phyloP scores from a whole-genome alignment of 2,113 vertebrate species.

The Loxodonta africana region DNA sequence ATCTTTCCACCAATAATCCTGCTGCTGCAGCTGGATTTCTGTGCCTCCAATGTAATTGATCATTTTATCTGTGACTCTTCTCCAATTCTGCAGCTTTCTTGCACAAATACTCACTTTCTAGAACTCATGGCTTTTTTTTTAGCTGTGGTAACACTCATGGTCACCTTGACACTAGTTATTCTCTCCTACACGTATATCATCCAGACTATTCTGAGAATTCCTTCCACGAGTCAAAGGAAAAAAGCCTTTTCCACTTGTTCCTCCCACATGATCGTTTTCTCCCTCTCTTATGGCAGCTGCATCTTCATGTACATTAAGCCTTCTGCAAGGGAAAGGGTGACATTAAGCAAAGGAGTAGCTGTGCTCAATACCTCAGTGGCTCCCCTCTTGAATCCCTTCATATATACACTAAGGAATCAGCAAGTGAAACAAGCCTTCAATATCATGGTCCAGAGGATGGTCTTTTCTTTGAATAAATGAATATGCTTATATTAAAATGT shows the following conservation, averaged over 20 bases:
- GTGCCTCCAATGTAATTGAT: slow-evolving; percentile 77
- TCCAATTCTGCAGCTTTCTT: slow-evolving; percentile 80
- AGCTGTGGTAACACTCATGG: slow-evolving; percentile 77
- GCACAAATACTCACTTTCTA: slow-evolving; percentile 67
- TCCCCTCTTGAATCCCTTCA: slow-evolving; percentile 82
- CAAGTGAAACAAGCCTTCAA: slow-evolving; percentile 79
- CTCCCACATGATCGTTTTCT: slow-evolving; percentile 79
- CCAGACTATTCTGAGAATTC: slow-evolving; percentile 72
- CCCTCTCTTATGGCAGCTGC: slow-evolving; percentile 82
- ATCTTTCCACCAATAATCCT: slow-evolving; percentile 67
- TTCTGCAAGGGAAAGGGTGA: slow-evolving; percentile 73
- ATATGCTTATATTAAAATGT: background rate
- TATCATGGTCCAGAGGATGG: slow-evolving; percentile 52
- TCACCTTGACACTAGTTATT: slow-evolving; percentile 71
- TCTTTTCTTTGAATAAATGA: slow-evolving; percentile 47
- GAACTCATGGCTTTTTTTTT: slow-evolving; percentile 73
- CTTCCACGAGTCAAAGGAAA: slow-evolving; percentile 68
- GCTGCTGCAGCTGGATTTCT: slow-evolving; percentile 74
- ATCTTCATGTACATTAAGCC: slow-evolving; percentile 87
- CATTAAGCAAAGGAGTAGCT: slow-evolving; percentile 82
- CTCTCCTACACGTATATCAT: slow-evolving; percentile 80
- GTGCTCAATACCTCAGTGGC: slow-evolving; percentile 82
- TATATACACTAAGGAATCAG: slow-evolving; percentile 82
- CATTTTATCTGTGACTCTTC: slow-evolving; percentile 83
- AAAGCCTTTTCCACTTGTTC: slow-evolving; percentile 83